These are phyloP conservation scores for Psococerastis gibbosa DNA, from an alignment of 2,888 invertebrate species.

Conservation along the genomic window DNA sequence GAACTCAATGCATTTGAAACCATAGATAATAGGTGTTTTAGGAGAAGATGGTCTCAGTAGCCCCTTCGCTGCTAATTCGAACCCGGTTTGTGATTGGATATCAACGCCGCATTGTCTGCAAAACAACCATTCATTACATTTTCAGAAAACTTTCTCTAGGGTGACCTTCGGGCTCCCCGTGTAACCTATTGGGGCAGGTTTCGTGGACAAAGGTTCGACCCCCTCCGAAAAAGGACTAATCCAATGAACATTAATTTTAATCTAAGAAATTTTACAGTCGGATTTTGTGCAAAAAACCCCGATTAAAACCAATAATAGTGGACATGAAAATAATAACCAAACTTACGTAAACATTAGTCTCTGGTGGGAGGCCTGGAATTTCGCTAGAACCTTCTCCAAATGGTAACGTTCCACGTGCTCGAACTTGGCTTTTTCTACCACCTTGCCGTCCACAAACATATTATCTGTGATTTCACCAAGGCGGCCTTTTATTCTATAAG, in stretches of 20 bases:
- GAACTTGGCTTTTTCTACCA: slow-evolving; percentile 48
- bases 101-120: slow-evolving; percentile 57
- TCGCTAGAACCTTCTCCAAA: slow-evolving; percentile 53
- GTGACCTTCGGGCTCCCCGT: no score
- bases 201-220: no score
- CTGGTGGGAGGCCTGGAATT: slow-evolving; percentile 73
- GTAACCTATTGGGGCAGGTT: no score
- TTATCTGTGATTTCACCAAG: slow-evolving; percentile 60
- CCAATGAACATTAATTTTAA: no score
- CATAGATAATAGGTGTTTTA: slow-evolving; percentile 62
- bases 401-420: slow-evolving; percentile 45
- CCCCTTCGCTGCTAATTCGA: slow-evolving; percentile 70
- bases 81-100: slow-evolving; percentile 71
- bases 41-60: slow-evolving; percentile 51
- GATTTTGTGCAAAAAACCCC: no score
- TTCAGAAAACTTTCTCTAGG: no score
- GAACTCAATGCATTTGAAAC: slow-evolving; percentile 67
- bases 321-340: slow-evolving; percentile 13
- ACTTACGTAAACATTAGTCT: slow-evolving; percentile 68
- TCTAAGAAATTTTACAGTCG: no score
- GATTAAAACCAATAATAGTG: no score
- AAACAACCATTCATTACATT: no score
- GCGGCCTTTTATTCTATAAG: slow-evolving; percentile 52
- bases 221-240: no score
- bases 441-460: slow-evolving; percentile 47